Evolutionary conservation across 2,888 invertebrate genomes (phyloP), one percentile per base, ranked within the genome.

Genomic region (Ceramica pisi): DNA sequence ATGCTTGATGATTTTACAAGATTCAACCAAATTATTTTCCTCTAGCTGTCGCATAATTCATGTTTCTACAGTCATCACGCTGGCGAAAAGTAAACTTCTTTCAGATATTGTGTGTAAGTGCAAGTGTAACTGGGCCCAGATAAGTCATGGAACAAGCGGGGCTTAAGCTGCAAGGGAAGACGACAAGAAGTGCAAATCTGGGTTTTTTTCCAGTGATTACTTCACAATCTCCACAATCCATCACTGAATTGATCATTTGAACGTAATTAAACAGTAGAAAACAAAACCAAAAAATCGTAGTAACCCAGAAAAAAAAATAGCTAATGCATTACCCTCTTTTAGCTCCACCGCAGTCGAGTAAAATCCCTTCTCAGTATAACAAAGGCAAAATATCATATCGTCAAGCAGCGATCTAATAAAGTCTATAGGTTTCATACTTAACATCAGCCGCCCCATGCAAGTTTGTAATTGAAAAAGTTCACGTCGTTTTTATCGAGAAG

Each of bases 381-480:
- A 89, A 88, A 88, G 84, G 86, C 86, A 86, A 90, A 90, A 90
- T 90, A 91, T 88, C 87, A 89, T 89, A 88, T 87, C 72, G 87
- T 81, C 21, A 82, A 83, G 80, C 84, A 86, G 83, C 77, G 73
- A 80, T 83, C 48, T 79, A 80, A 83, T 75, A 85, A 81, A 76
- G 66, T 82, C 62, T 78, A 85, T 87, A 84, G 84, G 83, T 79
- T 82, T 89, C 78, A 88, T 90, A 91, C 90, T 91, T 90, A 92
- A 91, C 91, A 91, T 90, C 89, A 89, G 88, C 78, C 90, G 88
- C 88, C 87, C 92, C 90, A 94, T 94, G 92, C 93, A 95, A 95
- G 93, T 95, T 94, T 91, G 94, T 95, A 95, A 95, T 95, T 95
- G 95, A 95, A 95, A 95, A 95, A 95, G 93, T 95, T 95, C 84